These are phyloP conservation scores for Xestia sexstrigata DNA, from an alignment of 2,888 invertebrate species.

Conservation along the genomic window DNA sequence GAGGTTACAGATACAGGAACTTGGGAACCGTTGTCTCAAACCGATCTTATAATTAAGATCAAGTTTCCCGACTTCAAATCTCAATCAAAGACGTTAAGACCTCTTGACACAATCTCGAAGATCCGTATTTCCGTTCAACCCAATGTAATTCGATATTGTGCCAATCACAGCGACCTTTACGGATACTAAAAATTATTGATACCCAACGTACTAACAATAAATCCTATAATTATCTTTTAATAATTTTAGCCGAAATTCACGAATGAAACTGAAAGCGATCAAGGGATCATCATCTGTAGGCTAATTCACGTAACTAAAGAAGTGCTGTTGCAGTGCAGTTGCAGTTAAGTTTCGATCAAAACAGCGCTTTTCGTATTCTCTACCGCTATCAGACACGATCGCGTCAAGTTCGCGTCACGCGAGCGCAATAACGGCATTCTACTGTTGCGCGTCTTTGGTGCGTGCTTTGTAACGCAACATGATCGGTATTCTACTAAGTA, in stretches of 20 bases:
- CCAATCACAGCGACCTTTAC: neutral
- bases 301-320: too few relatives aligned
- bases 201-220: neutral
- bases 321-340: too few relatives aligned
- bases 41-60: slow-evolving; percentile 8
- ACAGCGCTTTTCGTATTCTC: too few relatives aligned
- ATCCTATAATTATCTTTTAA: neutral
- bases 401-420: too few relatives aligned
- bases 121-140: neutral
- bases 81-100: slow-evolving; percentile 20
- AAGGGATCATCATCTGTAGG: neutral
- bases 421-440: too few relatives aligned
- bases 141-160: slow-evolving; percentile 1
- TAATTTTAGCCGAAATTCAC: neutral
- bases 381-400: too few relatives aligned
- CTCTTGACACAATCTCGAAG: neutral
- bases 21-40: neutral
- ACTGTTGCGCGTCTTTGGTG: too few relatives aligned
- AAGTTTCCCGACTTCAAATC: slow-evolving; percentile 14
- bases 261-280: neutral
- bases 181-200: neutral
- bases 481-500: too few relatives aligned
- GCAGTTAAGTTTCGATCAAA: too few relatives aligned
- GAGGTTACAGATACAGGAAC: neutral
- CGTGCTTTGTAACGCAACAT: too few relatives aligned